Percentiles rank a stretch among this genome's conserved stretches.
phyloP scores from a whole-genome alignment of 23 tunicate genomes.

The Pegea sp. region DNA sequence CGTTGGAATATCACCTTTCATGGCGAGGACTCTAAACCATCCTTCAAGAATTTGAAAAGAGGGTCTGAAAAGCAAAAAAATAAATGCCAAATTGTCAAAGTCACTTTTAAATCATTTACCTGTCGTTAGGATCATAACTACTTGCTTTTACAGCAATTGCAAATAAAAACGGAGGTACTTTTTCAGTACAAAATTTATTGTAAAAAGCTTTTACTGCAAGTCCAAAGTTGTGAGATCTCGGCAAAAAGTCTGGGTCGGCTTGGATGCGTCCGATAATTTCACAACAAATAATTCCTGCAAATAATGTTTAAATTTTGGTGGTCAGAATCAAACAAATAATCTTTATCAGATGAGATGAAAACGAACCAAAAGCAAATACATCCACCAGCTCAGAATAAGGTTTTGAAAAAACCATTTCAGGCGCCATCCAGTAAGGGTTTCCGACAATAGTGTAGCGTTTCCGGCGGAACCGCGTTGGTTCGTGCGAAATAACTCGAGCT shows the following conservation, averaged over 20 bases:
- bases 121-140: slow-evolving; percentile 25
- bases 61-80: slow-evolving; percentile 12
- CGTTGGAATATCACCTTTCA: slow-evolving; percentile 10
- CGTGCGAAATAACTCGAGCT: slow-evolving; percentile 29
- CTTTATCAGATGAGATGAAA: neutral
- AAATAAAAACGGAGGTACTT: slow-evolving; percentile 58
- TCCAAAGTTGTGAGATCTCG: slow-evolving; percentile 50
- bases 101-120: slow-evolving; percentile 6
- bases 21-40: slow-evolving; percentile 15
- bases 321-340: neutral
- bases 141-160: slow-evolving; percentile 66
- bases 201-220: slow-evolving; percentile 36
- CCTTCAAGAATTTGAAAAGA: slow-evolving; percentile 16
- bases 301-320: neutral
- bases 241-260: slow-evolving; percentile 78
- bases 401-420: slow-evolving; percentile 42
- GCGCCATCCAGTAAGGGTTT: slow-evolving; percentile 98
- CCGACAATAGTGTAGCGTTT: slow-evolving; percentile 89
- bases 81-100: neutral
- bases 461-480: slow-evolving; percentile 6
- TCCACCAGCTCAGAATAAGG: slow-evolving; percentile 74
- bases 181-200: slow-evolving; percentile 35
- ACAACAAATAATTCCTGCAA: slow-evolving; percentile 73
- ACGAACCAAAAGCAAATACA: slow-evolving; percentile 77
- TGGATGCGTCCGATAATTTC: slow-evolving; percentile 86